A percentile compares a stretch with the other conserved stretches of the same genome.
These are phyloP conservation scores for Hydroisotoma schaefferi DNA, from an alignment of 2,888 invertebrate species.

Conservation along the genomic window DNA sequence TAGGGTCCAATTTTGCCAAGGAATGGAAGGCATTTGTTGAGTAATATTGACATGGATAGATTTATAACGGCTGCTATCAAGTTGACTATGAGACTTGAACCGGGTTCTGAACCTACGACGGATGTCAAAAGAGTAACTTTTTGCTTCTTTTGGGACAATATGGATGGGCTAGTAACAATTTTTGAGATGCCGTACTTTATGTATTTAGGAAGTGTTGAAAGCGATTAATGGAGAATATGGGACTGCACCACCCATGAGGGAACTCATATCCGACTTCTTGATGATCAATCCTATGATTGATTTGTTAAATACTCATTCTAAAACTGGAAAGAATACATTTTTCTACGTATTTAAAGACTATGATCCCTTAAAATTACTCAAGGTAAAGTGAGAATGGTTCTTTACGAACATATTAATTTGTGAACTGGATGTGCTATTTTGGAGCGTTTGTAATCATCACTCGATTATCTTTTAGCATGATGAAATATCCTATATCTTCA, in stretches of 20 bases:
- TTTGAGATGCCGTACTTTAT: background rate
- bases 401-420: conserved; percentile 3
- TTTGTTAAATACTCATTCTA: conserved; percentile 42
- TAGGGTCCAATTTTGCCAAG: conserved; percentile 40
- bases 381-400: conserved; percentile 25
- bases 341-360: conserved; percentile 47
- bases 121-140: conserved; percentile 35
- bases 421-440: background rate
- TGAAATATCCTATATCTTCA: conserved; percentile 47
- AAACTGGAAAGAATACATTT: conserved; percentile 42
- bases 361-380: conserved; percentile 40
- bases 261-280: conserved; percentile 44
- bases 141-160: background rate
- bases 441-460: background rate
- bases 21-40: conserved; percentile 25
- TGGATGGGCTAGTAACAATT: background rate
- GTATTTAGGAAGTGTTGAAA: conserved; percentile 36
- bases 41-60: conserved; percentile 37
- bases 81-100: conserved; percentile 40
- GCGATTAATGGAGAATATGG: conserved; percentile 42
- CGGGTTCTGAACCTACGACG: conserved; percentile 39
- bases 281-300: conserved; percentile 41
- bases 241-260: conserved; percentile 36
- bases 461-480: conserved; percentile 31
- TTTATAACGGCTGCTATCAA: conserved; percentile 46